Evolutionary conservation across 2,797 vertebrate species (phyloP), one percentile per base, ranked within the genome.

Genomic region (Rhadinocentrus ornatus): DNA sequence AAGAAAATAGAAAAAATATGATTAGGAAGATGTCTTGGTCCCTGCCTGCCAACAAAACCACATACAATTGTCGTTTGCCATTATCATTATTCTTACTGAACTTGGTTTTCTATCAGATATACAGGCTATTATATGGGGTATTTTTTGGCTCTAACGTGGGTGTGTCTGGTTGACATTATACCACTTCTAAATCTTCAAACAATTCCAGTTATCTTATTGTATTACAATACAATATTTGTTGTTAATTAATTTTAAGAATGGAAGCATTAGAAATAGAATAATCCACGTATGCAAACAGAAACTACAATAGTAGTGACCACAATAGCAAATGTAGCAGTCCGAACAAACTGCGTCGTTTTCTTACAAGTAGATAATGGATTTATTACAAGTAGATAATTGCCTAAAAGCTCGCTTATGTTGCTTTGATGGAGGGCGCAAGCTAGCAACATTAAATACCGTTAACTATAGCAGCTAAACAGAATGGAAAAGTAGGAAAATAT

Each of bases 361-460:
- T 9, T 54, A 11, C 13, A 63, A 55, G 32, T 6, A 7, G 35
- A 73, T 31, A 29, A 24, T 55, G 52, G 48, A 52, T 10, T 26
- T 52, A 11, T 52, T 12, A 52, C 24, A 24, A 26, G 59, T 59
- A 77, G 69, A 62, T 31, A n/a, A n/a, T 2, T 20, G 9, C 44
- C 44, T 46, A n/a, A 46, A 46, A 15, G 15, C 46, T 2, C 15
- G 71, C 67, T 69, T 76, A 74, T 75, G 66, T 61, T 69, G n/a
- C 57, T n/a, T 50, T 32, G 58, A 76, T 54, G 71, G 35, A 85
- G 62, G 10, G 0, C 26, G 67, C 52, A 67, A 41, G 80, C 34
- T 86, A 79, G 68, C 76, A 64, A 22, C 29, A 46, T 31, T 69
- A 70, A 62, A 81, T 60, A 48, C 57, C 64, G 73, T 72, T 82